Evolutionary conservation across 2,888 invertebrate species (phyloP), one percentile per base, ranked within the genome.

Genomic region (Lucinisca nassula): DNA sequence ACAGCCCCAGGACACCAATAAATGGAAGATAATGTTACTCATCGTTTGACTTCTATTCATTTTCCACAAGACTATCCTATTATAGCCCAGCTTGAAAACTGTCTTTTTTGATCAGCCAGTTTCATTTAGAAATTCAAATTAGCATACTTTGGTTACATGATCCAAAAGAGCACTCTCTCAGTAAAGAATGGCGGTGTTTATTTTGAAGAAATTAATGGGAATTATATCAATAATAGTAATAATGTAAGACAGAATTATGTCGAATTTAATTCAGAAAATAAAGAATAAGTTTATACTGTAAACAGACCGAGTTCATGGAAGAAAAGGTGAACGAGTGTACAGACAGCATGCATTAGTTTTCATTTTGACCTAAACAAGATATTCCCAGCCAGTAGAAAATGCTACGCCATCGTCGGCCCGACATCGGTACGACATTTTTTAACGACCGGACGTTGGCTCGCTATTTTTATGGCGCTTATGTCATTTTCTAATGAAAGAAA

Each of bases 121-220:
- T 67, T 32, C 30, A 67, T 67, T 67, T 35, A 8, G 67, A 67
- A 67, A 67, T 67, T 67, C 67, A 67, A 67, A 67, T 67, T 67
- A 67, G 35, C 67, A 67, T 67, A 58, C 35, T 30, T 30, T 24
- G 10, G 30, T 30, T 30, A 61, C 8, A 4, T 30, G 30, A 24
- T 30, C 30, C 61, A 10, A 4, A 27, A 61, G 61, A 61, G 30
- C 6, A 8, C 21, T 12, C 67, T 35, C 4, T 17, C 32, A 67
- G 32, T 35, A 67, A 35, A 67, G 67, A 67, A 67, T 35, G 24
- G 67, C 17, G 12, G 4, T 35, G 67, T 67, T 67, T 67, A 67
- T 67, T 35, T 58, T 67, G 67, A 21, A 35, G 32, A 67, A 35
- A 35, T 67, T 67, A 35, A 67, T 67, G 67, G 17, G 67, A 67